These are phyloP conservation scores for Calliphora vomitoria DNA, from an alignment of 2,888 invertebrate genomes.

Conservation along the genomic window DNA sequence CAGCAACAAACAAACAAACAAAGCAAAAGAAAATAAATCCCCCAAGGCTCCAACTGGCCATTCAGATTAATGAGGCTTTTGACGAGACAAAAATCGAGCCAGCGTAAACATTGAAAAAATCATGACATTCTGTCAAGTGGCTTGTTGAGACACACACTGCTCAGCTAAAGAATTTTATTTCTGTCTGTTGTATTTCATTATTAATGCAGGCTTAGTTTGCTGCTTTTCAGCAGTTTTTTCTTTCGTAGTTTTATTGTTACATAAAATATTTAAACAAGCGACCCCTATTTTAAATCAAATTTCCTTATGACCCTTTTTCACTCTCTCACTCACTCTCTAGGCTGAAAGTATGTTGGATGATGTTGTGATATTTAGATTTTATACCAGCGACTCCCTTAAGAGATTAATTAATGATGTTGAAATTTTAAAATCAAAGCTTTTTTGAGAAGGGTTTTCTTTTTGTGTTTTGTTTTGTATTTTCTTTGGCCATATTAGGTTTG, in stretches of 20 bases:
- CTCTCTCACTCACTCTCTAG: not conserved
- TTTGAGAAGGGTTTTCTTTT: conserved; percentile 45
- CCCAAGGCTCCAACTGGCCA: conserved; percentile 35
- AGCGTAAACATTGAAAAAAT: conserved; percentile 44
- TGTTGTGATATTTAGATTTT: conserved; percentile 15
- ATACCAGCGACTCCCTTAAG: conserved; percentile 45
- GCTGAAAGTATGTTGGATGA: no score
- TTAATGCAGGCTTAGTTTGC: conserved; percentile 18
- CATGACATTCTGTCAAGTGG: conserved; percentile 56
- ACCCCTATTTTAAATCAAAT: conserved; percentile 39
- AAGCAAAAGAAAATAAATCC: not conserved
- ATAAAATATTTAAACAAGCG: conserved; percentile 33
- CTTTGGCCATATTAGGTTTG: not conserved
- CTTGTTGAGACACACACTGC: conserved; percentile 41
- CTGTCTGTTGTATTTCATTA: not conserved
- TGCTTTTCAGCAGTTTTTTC: not conserved
- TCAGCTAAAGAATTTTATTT: not conserved
- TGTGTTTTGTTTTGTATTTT: not conserved
- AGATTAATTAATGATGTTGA: conserved; percentile 68
- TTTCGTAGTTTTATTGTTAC: conserved; percentile 9
- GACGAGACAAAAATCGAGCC: conserved; percentile 45
- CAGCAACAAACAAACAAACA: not conserved
- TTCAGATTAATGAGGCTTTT: conserved; percentile 54
- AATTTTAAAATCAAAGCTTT: conserved; percentile 55
- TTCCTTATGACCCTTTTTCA: conserved; percentile 26